phyloP scores from a whole-genome alignment of 2,888 invertebrate species.

The Trachelus tabidus region DNA sequence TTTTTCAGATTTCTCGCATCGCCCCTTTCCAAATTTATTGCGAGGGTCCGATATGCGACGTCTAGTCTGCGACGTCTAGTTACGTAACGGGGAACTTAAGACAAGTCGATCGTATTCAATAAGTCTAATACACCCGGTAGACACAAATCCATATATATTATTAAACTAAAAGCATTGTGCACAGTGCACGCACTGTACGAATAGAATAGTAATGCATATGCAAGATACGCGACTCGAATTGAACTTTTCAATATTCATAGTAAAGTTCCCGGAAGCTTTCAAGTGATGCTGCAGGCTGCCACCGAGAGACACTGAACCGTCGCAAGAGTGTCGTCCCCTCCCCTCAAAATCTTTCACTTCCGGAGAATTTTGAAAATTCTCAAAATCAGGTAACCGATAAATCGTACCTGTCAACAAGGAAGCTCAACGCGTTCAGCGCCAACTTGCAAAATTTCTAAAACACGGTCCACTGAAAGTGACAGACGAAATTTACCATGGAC shows the following conservation, averaged over 20 bases:
- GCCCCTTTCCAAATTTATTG: background rate
- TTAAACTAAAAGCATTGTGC: background rate
- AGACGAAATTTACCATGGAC: background rate
- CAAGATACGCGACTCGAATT: background rate
- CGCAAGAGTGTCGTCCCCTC: background rate
- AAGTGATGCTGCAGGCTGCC: background rate
- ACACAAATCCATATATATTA: background rate
- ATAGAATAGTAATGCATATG: background rate
- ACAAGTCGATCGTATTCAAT: background rate
- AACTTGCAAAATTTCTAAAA: background rate
- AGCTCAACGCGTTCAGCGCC: background rate
- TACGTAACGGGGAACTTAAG: background rate
- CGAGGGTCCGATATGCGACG: background rate
- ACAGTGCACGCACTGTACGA: background rate
- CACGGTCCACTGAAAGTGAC: background rate
- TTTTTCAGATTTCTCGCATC: background rate
- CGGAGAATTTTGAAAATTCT: background rate
- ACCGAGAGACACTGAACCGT: background rate
- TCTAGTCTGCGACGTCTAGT: too few species aligned
- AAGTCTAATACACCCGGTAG: background rate
- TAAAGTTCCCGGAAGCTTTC: background rate
- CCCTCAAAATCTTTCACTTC: background rate
- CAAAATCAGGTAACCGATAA: background rate
- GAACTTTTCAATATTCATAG: background rate
- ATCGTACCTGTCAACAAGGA: background rate